Evolutionary conservation across 2,113 vertebrate genomes (phyloP).

Genomic region (Aepyceros melampus): DNA sequence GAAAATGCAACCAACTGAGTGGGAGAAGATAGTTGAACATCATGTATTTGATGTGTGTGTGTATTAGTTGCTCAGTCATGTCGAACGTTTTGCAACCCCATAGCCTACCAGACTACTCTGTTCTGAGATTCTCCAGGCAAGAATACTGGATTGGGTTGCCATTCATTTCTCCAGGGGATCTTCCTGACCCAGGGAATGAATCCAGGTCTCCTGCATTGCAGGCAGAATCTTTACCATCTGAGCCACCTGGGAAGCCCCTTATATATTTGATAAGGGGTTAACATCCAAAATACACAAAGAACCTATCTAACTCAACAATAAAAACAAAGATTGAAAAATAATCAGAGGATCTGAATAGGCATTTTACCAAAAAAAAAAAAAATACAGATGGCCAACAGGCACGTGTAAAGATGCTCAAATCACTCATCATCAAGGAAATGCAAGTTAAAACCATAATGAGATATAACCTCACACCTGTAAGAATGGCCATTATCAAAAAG

Average conservation of each 20-base stretch:
- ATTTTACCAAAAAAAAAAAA: background rate
- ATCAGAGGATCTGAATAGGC: background rate
- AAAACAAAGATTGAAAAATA: background rate
- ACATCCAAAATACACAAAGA: background rate
- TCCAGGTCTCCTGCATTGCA: background rate
- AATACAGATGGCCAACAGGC: background rate
- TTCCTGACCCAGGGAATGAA: background rate
- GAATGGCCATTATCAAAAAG: background rate
- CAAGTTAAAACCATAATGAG: background rate
- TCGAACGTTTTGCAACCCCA: background rate
- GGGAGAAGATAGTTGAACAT: background rate
- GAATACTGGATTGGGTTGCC: background rate
- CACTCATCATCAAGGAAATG: background rate
- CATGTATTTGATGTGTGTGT: background rate
- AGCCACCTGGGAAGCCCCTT: background rate
- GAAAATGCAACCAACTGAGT: background rate
- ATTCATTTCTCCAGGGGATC: background rate
- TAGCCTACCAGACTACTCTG: background rate
- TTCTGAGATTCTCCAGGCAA: background rate
- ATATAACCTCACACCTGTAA: background rate
- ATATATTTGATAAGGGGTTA: background rate
- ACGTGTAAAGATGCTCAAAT: background rate
- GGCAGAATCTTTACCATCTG: background rate
- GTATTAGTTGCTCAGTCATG: background rate
- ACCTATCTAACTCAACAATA: background rate